Base-by-base conservation (phyloP, 2,797 vertebrate species). In the Simalia tracyae region DNA sequence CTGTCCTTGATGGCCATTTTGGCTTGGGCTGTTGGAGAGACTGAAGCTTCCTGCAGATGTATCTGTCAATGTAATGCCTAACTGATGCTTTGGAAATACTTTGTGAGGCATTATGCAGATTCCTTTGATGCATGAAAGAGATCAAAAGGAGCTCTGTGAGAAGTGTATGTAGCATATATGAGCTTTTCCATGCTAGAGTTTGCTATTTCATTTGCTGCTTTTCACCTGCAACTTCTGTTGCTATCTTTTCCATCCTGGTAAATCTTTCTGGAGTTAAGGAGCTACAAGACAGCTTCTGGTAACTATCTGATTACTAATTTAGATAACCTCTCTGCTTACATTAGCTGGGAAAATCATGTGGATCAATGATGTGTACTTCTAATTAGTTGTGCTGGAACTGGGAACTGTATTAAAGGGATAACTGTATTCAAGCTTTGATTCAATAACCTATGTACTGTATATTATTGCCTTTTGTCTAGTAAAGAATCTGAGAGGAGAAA, bases 241-340 rank as follows among this genome's bases (percentile, higher is more conserved):
- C 36, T 22, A 24, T 81, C 36, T 81, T 46, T 81, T 81, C 72
- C 72, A 81, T 17, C 9, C 19, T 46, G 72, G 36, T 81, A 42
- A 81, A 42, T 81, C 36, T 81, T 81, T 46, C 72, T 42, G 72
- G 72, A 81, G 42, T 81, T 81, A 81, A 81, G 8, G 72, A 81
- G 72, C 17, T 81, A 81, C 36, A 81, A 11, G 72, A 81, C 72
- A 81, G 72, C 36, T 81, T 81, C 72, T 81, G 17, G 8, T 81
- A 81, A 81, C 72, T 81, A 81, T 81, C 72, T 81, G 72, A 81
- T 81, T 81, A 81, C 19, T 81, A 81, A 81, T 81, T 81, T 81
- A 81, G 72, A 81, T 81, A 81, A 81, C 72, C 72, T 81, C 72
- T 11, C 36, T 81, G 36, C 72, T 81, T 81, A 81, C 19, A 81